Evolutionary conservation across 2,797 vertebrate species (phyloP), one percentile per base, ranked within the genome.

Genomic region (Rhabdomys pumilio): DNA sequence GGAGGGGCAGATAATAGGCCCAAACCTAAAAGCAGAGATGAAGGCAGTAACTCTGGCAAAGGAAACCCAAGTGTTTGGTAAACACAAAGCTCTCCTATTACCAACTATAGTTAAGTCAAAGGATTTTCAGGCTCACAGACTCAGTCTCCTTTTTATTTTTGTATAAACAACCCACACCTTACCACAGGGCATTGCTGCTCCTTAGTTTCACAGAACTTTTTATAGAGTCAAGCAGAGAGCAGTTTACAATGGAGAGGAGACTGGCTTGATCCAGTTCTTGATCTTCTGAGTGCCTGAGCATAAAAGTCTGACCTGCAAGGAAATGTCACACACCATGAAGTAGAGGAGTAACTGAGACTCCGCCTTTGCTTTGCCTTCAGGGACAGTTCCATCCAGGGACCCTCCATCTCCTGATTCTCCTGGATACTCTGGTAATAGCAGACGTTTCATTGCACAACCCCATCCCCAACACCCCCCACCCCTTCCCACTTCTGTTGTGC

Each of bases 101-200:
- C 53, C 38, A 61, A 31, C 72, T 57, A 57, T 29, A 94, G 92
- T 17, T 55, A 93, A 87, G 76, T 93, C 90, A 93, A 95, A 96
- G 83, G 77, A 79, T 59, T 93, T 88, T 67, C 26, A 73, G 53
- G 79, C 86, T 75, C 65, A 57, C 47, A 79, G 20, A 94, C 53
- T 82, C 31, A 31, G 38, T 14, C 80, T 34, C 26, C 44, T 72
- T 87, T 79, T 89, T 79, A 89, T 93, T 95, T 91, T 90, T 91
- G 22, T 90, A 50, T 91, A 91, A 96, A 91, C 63, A 91, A 81
- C 9, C 80, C 63, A 26, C 85, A 96, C 12, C n/a, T 67, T 77
- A 57, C 55, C 38, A 20, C n/a, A 55, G n/a, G 55, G 87, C 65
- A 47, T 8, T 85, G 41, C 72, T 94, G 76, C 34, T 85, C 72